Evolutionary conservation across 2,113 vertebrate genomes (phyloP), one percentile per base, ranked within the genome.

Genomic region (Mormyrus lacerda): DNA sequence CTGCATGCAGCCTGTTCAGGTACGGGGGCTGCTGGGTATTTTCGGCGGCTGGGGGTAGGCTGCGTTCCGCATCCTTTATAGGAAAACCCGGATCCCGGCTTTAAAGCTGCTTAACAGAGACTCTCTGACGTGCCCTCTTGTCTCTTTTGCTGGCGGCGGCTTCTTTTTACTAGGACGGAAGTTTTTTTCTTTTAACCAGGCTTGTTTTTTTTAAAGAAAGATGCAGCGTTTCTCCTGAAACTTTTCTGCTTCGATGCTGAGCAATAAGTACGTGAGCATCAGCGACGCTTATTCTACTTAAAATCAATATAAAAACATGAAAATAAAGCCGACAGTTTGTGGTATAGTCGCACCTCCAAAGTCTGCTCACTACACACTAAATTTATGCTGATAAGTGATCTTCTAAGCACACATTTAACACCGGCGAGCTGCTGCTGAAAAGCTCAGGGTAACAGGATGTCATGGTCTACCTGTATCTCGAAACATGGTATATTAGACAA

Each of bases 1-100:
- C 76, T 93, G 21, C 79, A 91, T 1, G 53, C 88, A 21, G 90
- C 92, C 0, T 90, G 91, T 15, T 92, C 92, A 92, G 92, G 92
- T 93, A 92, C 13, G 86, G 42, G 27, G 13, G 3, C 2, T 9
- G 19, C 3, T 4, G 85, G 27, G 44, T 51, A 61, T 61, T 61
- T 61, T n/a, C n/a, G 3, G 4, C 2, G 13, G 13, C n/a, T 24
- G 58, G 8, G 3, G 58, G 8, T 27, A n/a, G 58, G 58, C 11
- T 10, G 58, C 61, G 61, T n/a, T 27, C 61, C 61, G 31, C 31
- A 76, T 42, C 73, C 13, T n/a, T 27, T n/a, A 76, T 17, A 35
- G 69, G 31, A 7, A 13, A 76, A 31, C 4, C n/a, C 11, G 31
- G 24, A 10, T 27, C n/a, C 61, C 8, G 10, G 61, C 58, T 65